These are phyloP conservation scores for Poecilia gillii DNA, from an alignment of 2,797 vertebrate genomes.

Conservation along the genomic window DNA sequence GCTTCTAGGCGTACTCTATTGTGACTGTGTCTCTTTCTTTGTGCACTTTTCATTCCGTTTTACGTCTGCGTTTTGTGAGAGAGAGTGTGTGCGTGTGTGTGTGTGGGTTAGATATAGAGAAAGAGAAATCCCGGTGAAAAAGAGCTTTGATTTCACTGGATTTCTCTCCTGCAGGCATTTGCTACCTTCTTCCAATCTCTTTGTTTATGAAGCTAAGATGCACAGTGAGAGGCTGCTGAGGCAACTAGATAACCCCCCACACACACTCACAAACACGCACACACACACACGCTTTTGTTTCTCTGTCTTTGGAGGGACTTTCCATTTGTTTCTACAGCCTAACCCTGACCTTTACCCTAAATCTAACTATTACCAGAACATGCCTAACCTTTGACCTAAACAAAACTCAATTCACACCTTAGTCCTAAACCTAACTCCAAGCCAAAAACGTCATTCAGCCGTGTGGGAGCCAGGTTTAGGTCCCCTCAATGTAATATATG, in stretches of 20 bases:
- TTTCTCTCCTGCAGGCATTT: conserved; percentile 71
- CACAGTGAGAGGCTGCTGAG: conserved; percentile 69
- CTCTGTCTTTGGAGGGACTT: no score
- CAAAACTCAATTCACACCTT: no score
- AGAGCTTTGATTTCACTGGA: conserved; percentile 67
- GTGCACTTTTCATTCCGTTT: conserved; percentile 20
- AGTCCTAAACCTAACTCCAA: no score
- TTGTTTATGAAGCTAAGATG: conserved; percentile 68
- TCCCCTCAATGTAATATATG: no score
- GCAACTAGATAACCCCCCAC: conserved; percentile 64
- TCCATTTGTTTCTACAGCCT: no score
- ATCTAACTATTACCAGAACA: no score
- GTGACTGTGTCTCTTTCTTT: conserved; percentile 19
- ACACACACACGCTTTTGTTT: neutral
- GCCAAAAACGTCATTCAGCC: no score
- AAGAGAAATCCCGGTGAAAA: conserved; percentile 27
- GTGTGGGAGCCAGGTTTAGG: no score
- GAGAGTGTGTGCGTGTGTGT: neutral
- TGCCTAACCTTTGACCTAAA: no score
- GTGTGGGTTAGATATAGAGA: conserved; percentile 8
- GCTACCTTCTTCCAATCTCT: conserved; percentile 65
- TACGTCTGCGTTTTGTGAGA: conserved; percentile 7
- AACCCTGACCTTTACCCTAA: no score
- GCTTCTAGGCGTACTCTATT: conserved; percentile 15
- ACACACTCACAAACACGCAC: conserved; percentile 2